These are phyloP conservation scores for Clarias platycephalus DNA, from an alignment of 2,797 vertebrate species.

Conservation along the genomic window DNA sequence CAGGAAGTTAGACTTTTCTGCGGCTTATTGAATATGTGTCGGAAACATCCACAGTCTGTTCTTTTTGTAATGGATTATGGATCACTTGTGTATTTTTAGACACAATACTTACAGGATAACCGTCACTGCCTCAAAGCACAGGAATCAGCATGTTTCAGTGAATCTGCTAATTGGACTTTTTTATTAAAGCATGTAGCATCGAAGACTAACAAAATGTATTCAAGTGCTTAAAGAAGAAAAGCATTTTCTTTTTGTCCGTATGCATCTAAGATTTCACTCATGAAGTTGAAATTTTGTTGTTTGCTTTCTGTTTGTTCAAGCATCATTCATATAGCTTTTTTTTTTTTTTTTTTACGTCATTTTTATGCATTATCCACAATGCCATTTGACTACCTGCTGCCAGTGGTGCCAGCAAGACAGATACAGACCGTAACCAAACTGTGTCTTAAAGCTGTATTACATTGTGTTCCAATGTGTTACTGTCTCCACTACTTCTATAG, in stretches of 20 bases:
- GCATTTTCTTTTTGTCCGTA: neutral
- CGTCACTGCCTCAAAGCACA: neutral
- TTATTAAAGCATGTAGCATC: constrained; percentile 50
- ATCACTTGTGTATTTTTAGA: constrained; percentile 29
- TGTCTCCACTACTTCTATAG: neutral
- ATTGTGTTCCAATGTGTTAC: neutral
- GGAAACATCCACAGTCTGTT: constrained; percentile 12
- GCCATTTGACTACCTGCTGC: neutral
- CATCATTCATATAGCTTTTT: neutral
- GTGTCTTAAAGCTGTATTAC: neutral
- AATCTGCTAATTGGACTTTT: constrained; percentile 47
- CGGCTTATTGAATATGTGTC: constrained; percentile 19
- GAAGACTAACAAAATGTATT: constrained; percentile 30
- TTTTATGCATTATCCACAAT: neutral
- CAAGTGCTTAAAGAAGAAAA: constrained; percentile 10
- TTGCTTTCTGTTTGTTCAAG: neutral
- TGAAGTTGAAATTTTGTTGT: neutral
- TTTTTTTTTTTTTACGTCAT: neutral
- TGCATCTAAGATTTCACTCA: neutral
- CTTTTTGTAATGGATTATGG: constrained; percentile 29
- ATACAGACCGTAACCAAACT: neutral
- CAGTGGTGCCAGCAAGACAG: neutral
- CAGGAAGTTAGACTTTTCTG: constrained; percentile 20
- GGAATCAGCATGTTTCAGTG: constrained; percentile 28
- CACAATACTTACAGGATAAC: neutral